A percentile compares a stretch with the other conserved stretches of the same genome.
Conservation (phyloP, 1,140 invertebrate genomes). For the Apis cerana region DNA sequence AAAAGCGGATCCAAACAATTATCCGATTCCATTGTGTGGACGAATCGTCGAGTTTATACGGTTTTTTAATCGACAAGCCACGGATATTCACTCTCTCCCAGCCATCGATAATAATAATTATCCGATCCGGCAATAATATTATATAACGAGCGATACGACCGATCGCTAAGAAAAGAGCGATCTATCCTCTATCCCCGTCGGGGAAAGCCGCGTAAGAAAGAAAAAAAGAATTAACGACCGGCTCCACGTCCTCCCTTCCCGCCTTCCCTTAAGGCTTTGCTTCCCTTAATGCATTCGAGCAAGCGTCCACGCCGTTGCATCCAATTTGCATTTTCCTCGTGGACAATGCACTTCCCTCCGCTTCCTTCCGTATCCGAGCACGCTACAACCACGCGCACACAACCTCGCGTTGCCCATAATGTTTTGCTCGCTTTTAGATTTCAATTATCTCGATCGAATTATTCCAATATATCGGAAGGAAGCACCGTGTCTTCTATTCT, state of each 20-base stretch:
- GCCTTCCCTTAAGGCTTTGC: not conserved
- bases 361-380: too few species aligned
- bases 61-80: constrained; percentile 12
- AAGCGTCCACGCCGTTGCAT: not conserved
- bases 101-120: constrained; percentile 37
- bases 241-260: not conserved
- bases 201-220: constrained; percentile 32
- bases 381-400: not conserved
- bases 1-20: not conserved
- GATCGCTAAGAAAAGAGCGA: not conserved
- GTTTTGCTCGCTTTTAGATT: constrained; percentile 10
- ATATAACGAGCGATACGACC: constrained; percentile 32
- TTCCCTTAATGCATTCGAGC: constrained; percentile 34
- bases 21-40: not conserved
- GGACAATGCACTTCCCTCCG: constrained; percentile 27
- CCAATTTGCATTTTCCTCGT: constrained; percentile 61
- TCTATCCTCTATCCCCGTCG: not conserved
- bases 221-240: constrained; percentile 56
- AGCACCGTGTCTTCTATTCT: not conserved
- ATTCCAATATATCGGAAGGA: not conserved
- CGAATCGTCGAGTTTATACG: not conserved
- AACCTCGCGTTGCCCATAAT: not conserved
- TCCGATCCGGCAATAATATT: constrained; percentile 27
- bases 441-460: not conserved
- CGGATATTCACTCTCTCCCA: not conserved